phyloP scores from a whole-genome alignment of 2,113 vertebrate genomes.

The Oryzias celebensis region DNA sequence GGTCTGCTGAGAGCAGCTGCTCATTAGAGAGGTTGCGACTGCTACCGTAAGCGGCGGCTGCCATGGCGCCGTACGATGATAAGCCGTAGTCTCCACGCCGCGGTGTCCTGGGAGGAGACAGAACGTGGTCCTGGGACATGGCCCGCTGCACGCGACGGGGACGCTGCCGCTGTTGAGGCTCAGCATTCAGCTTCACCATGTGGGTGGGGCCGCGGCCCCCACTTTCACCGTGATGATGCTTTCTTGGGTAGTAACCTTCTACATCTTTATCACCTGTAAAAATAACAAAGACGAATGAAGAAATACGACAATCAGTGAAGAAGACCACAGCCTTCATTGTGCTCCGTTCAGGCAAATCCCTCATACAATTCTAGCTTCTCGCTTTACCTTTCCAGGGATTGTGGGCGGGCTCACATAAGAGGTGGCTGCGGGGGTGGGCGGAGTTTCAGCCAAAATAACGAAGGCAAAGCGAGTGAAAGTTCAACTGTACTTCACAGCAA shows the following conservation, averaged over 20 bases:
- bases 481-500: too few relatives aligned
- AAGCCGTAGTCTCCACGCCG: constrained; percentile 84
- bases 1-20: constrained; percentile 91
- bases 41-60: constrained; percentile 72
- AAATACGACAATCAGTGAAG: not conserved
- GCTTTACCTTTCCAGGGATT: too few relatives aligned
- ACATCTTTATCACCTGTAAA: constrained; percentile 88
- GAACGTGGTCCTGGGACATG: constrained; percentile 97
- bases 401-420: too few relatives aligned
- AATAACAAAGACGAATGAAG: not conserved
- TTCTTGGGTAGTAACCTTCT: constrained; percentile 90
- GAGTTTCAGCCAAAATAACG: too few relatives aligned
- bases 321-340: not conserved
- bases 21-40: constrained; percentile 89
- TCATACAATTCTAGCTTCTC: too few relatives aligned
- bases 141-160: constrained; percentile 90
- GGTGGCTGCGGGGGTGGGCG: too few relatives aligned
- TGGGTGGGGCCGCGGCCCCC: constrained; percentile 82
- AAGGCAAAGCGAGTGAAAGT: too few relatives aligned
- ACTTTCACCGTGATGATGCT: constrained; percentile 87
- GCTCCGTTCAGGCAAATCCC: too few relatives aligned
- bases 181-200: constrained; percentile 88
- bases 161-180: constrained; percentile 82
- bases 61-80: constrained; percentile 71
- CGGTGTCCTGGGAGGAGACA: constrained; percentile 83